Conservation (phyloP, 1,140 invertebrate species). For the Zelostemma sp. region DNA sequence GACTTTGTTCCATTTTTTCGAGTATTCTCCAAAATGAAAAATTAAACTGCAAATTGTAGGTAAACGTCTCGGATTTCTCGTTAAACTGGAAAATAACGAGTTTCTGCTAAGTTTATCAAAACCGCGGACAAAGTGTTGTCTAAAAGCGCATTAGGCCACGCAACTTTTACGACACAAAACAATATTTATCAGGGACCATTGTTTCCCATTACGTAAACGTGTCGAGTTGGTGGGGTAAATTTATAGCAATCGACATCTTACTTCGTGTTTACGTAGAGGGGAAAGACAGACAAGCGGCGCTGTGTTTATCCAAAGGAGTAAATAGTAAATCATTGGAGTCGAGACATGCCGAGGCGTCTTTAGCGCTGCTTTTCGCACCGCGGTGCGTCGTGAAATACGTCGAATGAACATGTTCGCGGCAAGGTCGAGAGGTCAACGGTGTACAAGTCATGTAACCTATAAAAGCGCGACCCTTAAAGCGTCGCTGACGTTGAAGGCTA, state of each 20-base stretch:
- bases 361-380: conserved; percentile 38
- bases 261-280: conserved; percentile 31
- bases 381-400: conserved; percentile 35
- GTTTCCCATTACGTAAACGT: conserved; percentile 8
- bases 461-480: conserved; percentile 26
- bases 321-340: conserved; percentile 41
- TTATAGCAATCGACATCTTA: conserved; percentile 34
- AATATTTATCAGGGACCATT: not conserved
- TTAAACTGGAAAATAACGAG: too few relatives aligned
- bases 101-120: too few relatives aligned
- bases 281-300: conserved; percentile 30
- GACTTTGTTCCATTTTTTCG: too few relatives aligned
- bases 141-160: too few relatives aligned
- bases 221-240: conserved; percentile 32
- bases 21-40: too few relatives aligned
- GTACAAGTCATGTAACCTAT: conserved; percentile 15
- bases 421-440: conserved; percentile 35
- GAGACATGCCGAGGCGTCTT: conserved; percentile 33
- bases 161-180: not conserved
- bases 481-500: conserved; percentile 19
- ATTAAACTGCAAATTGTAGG: too few relatives aligned
- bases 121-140: too few relatives aligned
- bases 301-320: conserved; percentile 35
- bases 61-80: too few relatives aligned
- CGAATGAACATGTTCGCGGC: conserved; percentile 42